A percentile compares a stretch with the other conserved stretches of the same genome.
Evolutionary conservation across 2,113 vertebrate genomes (phyloP).

Genomic region (Melanostigma gelatinosum): DNA sequence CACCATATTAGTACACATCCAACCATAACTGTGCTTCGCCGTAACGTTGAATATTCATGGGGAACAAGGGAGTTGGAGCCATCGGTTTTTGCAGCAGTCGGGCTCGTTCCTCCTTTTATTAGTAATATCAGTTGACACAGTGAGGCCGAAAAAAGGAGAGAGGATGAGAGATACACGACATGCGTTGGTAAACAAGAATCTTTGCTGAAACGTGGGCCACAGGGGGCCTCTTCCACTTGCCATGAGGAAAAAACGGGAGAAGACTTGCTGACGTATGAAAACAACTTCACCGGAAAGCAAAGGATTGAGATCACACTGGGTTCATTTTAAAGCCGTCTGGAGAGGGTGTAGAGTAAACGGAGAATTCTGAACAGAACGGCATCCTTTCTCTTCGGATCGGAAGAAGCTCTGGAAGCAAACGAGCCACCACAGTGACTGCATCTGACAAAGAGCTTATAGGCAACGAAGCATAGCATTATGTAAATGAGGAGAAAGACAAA

Average conservation of each 20-base stretch:
- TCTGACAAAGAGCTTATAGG: slow-evolving; percentile 34
- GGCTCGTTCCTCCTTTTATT: slow-evolving; percentile 19
- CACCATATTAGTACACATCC: slow-evolving; percentile 49
- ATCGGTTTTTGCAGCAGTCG: background rate
- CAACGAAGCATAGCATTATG: slow-evolving; percentile 47
- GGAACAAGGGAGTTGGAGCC: slow-evolving; percentile 5
- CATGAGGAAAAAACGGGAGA: slow-evolving; percentile 31
- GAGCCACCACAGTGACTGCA: slow-evolving; percentile 19
- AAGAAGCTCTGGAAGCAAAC: slow-evolving; percentile 35
- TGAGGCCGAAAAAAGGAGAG: background rate
- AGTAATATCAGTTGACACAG: slow-evolving; percentile 12
- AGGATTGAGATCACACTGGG: slow-evolving; percentile 48
- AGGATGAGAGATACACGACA: slow-evolving; percentile 10
- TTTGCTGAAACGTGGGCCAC: slow-evolving; percentile 32
- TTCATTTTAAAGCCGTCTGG: slow-evolving; percentile 56
- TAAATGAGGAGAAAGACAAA: slow-evolving; percentile 39
- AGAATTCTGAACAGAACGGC: slow-evolving; percentile 41
- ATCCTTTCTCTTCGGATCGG: slow-evolving; percentile 36
- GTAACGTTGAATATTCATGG: slow-evolving; percentile 36
- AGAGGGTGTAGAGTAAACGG: slow-evolving; percentile 36
- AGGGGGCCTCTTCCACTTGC: slow-evolving; percentile 38
- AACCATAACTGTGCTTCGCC: slow-evolving; percentile 27
- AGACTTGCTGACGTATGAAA: slow-evolving; percentile 45
- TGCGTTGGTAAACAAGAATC: slow-evolving; percentile 43
- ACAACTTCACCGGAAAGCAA: slow-evolving; percentile 28